Base-by-base conservation (phyloP, 1,140 invertebrate genomes). In the Mercenaria mercenaria region DNA sequence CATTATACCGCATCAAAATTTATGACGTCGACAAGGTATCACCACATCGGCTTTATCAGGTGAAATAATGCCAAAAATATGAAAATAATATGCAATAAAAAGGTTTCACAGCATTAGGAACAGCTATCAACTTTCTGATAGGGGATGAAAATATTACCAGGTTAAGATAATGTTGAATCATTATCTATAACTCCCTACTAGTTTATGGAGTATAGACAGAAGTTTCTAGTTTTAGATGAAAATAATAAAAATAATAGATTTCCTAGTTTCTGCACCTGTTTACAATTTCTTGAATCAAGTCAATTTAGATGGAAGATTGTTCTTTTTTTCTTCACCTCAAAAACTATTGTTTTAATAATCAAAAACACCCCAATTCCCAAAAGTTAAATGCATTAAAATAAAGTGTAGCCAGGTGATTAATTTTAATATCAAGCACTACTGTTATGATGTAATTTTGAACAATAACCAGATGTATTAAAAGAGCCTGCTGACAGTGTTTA, bases 61-160 rank as follows among this genome's bases (percentile, higher is more conserved):
- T 72, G 67, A 72, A 72, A 72, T 72, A 72, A 72, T 72, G 67
- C 67, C 37, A 72, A 72, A 72, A 72, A 72, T 72, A 72, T 72
- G 34, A 41, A 64, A 37, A 72, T 72, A 37, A 72, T 37, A 72
- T 72, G 67, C 67, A 72, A 72, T 41, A 72, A 72, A 41, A 72
- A 1, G 4, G 59, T 64, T 64, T 8, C 26, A 1, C 1, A 29
- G 59, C 59, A 64, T 64, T 64, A 26, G 26, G n/a, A 64, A n/a
- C 15, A 26, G 8, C 59, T 64, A 64, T 64, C 59, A 26, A 29
- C 26, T 64, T 64, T 64, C 59, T 8, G 59, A 64, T 64, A 64
- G n/a, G n/a, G 59, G 59, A 64, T 64, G 26, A 64, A 64, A 64
- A 64, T 64, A 64, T 64, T 64, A 64, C 59, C n/a, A 29, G 59